phyloP scores from a whole-genome alignment of 2,888 invertebrate species.

The Geophilus truncorum region DNA sequence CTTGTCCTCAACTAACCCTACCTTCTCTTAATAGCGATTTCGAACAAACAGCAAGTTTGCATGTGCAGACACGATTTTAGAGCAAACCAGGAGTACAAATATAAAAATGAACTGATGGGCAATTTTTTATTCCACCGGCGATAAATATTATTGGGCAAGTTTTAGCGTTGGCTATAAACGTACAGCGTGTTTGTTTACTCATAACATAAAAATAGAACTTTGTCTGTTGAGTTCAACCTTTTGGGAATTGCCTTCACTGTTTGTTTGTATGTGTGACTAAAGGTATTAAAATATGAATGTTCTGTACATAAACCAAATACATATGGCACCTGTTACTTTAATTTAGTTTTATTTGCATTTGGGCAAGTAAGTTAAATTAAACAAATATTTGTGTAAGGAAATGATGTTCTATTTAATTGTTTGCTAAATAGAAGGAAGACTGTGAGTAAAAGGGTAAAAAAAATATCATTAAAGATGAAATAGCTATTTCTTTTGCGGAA shows the following conservation, averaged over 20 bases:
- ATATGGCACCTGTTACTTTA: not conserved
- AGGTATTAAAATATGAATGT: not conserved
- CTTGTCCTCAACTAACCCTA: no score
- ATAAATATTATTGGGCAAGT: conserved; percentile 2
- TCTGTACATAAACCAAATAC: not conserved
- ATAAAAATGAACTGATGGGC: not conserved
- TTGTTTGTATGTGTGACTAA: not conserved
- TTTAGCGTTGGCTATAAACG: not conserved
- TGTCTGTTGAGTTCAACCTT: not conserved
- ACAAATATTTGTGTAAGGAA: not conserved
- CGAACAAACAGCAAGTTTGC: no score
- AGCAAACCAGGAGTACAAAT: not conserved
- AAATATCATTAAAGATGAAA: not conserved
- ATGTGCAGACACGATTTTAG: no score
- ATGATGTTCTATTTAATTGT: not conserved
- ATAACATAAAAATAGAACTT: not conserved
- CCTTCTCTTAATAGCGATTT: no score
- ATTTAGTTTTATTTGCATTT: not conserved
- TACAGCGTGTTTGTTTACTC: not conserved
- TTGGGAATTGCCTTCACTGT: not conserved
- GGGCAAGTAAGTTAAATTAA: not conserved
- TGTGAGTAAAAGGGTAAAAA: no score
- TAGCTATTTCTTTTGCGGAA: not conserved
- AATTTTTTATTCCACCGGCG: not conserved
- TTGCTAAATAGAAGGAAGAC: not conserved